These are phyloP conservation scores for Bombus superbus DNA, from an alignment of 1,140 invertebrate genomes.

Conservation along the genomic window DNA sequence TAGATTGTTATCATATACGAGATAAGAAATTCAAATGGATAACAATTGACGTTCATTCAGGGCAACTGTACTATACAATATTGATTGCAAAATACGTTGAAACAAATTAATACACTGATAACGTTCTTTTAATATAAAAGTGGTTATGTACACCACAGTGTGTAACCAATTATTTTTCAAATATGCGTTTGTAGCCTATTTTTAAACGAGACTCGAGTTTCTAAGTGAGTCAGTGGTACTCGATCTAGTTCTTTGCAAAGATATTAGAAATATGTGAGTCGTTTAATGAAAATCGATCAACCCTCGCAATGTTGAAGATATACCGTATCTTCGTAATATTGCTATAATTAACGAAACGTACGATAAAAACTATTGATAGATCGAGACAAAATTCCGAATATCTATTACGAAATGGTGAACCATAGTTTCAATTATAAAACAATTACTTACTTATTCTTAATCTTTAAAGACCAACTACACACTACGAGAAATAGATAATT, in stretches of 20 bases:
- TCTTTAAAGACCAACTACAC: neutral
- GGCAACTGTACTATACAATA: neutral
- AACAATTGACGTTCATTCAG: conserved; percentile 6
- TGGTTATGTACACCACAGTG: neutral
- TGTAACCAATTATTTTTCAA: neutral
- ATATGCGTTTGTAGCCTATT: neutral
- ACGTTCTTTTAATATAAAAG: neutral
- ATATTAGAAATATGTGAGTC: neutral
- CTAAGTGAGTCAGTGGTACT: neutral
- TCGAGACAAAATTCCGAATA: neutral
- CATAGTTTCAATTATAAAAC: neutral
- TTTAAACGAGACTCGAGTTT: neutral
- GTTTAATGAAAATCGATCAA: neutral
- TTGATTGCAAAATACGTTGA: neutral
- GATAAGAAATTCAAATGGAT: neutral
- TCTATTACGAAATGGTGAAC: too few species aligned
- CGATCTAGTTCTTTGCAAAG: neutral
- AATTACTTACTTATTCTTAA: neutral
- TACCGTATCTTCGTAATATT: neutral
- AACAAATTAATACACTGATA: neutral
- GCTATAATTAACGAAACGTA: neutral
- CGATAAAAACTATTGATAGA: neutral
- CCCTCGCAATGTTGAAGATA: neutral
- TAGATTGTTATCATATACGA: neutral
- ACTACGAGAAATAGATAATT: neutral